Evolutionary conservation across 2,797 vertebrate species (phyloP).

Genomic region (Nyctibius grandis): DNA sequence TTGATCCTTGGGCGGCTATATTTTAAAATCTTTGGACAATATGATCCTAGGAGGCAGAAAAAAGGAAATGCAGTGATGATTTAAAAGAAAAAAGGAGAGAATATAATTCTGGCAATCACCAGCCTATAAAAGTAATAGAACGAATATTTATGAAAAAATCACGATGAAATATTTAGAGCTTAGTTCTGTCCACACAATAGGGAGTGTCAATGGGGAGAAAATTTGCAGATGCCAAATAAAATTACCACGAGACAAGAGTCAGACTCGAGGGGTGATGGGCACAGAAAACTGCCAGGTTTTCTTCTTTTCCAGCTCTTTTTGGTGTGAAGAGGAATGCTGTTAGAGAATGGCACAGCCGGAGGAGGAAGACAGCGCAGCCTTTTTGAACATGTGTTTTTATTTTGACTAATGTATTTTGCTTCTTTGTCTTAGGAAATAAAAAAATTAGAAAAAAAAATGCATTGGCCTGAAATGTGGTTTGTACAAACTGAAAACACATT

Average conservation of each 20-base stretch:
- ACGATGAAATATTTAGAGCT: slow-evolving; percentile 38
- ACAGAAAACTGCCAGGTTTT: not conserved
- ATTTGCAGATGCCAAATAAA: not conserved
- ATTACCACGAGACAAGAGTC: not conserved
- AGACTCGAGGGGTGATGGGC: not conserved
- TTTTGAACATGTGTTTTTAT: slow-evolving; percentile 35
- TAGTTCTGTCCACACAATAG: slow-evolving; percentile 11
- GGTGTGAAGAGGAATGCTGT: not conserved
- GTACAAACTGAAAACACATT: slow-evolving; percentile 42
- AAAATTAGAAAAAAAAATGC: not conserved
- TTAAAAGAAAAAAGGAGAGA: not conserved
- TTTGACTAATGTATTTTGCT: slow-evolving; percentile 41
- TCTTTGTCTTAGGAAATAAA: slow-evolving; percentile 56
- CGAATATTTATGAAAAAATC: not conserved
- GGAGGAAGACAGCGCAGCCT: not conserved
- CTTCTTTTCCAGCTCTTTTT: not conserved
- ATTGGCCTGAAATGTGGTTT: slow-evolving; percentile 1
- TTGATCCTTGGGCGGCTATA: not conserved
- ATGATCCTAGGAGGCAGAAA: not conserved
- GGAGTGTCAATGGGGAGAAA: slow-evolving; percentile 14
- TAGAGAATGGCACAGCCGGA: not conserved
- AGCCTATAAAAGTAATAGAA: slow-evolving; percentile 27
- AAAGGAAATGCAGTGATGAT: not conserved
- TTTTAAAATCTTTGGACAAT: not conserved
- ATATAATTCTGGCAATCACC: slow-evolving; percentile 10